Evolutionary conservation across 2,888 invertebrate genomes (phyloP).

Genomic region (Gymnoscelis rufifasciata): DNA sequence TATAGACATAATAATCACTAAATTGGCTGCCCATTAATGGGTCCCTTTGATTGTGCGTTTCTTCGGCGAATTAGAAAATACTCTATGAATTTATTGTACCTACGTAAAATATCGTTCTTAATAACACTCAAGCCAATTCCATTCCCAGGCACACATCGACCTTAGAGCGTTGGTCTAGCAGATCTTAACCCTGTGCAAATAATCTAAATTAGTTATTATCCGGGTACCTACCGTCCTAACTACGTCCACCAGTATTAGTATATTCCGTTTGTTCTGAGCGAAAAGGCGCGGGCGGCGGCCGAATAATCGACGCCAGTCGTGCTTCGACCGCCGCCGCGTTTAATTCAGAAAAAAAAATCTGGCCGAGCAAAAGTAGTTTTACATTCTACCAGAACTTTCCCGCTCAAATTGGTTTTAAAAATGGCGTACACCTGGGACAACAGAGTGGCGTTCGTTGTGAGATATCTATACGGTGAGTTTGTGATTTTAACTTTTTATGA

Average conservation of each 20-base stretch:
- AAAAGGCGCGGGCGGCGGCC: constrained; percentile 50
- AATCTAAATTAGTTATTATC: background rate
- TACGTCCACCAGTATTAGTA: constrained; percentile 16
- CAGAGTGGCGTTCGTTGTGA: constrained; percentile 89
- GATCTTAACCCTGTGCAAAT: too few relatives aligned
- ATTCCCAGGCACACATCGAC: too few relatives aligned
- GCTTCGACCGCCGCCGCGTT: constrained; percentile 23
- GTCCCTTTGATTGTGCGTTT: too few relatives aligned
- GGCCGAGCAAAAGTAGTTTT: background rate
- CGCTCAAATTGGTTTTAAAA: background rate
- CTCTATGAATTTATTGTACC: too few relatives aligned
- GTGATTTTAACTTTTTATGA: constrained; percentile 7
- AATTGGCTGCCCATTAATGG: too few relatives aligned
- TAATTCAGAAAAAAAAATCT: constrained; percentile 16
- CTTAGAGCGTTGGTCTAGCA: too few relatives aligned
- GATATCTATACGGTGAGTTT: constrained; percentile 88
- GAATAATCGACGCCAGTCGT: constrained; percentile 25
- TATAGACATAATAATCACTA: too few relatives aligned
- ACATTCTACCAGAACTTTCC: background rate
- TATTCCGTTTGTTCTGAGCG: constrained; percentile 39
- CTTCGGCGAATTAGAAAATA: too few relatives aligned
- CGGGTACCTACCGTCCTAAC: background rate
- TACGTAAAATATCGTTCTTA: too few relatives aligned
- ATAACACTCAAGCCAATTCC: too few relatives aligned
- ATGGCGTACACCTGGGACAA: constrained; percentile 93